A percentile compares a stretch with the other conserved stretches of the same genome.
Conservation (phyloP, 2,888 invertebrate species). For the Ariolimax columbianus region DNA sequence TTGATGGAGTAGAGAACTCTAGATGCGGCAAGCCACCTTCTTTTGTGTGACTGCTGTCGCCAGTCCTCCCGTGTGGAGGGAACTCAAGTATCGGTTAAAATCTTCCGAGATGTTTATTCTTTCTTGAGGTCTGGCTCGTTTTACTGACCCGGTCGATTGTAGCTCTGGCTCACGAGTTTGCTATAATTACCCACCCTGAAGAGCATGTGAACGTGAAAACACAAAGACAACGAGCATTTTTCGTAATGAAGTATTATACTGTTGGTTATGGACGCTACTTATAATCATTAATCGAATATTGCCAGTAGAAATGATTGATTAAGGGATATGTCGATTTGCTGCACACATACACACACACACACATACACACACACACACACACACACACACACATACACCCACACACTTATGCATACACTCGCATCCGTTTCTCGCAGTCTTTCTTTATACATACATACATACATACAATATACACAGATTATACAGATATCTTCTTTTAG, state of each 20-base stretch:
- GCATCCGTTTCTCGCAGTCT: no score
- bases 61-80: background rate
- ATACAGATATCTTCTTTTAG: no score
- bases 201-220: background rate
- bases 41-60: conserved; percentile 20
- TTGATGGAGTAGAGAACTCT: background rate
- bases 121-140: conserved; percentile 15
- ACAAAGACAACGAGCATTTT: background rate
- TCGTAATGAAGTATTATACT: background rate
- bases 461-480: no score
- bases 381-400: no score
- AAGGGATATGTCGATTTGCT: no score
- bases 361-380: no score
- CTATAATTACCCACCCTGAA: background rate
- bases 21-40: background rate
- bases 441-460: no score
- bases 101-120: conserved; percentile 25
- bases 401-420: no score
- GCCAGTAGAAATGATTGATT: no score
- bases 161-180: background rate
- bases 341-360: no score
- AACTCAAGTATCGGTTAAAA: conserved; percentile 31
- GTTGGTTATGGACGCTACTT: no score
- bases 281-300: no score
- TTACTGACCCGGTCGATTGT: conserved; percentile 20